A percentile compares a stretch with the other conserved stretches of the same genome.
Evolutionary conservation across 2,888 invertebrate genomes (phyloP).

Genomic region (Rugalucina vietnamica): DNA sequence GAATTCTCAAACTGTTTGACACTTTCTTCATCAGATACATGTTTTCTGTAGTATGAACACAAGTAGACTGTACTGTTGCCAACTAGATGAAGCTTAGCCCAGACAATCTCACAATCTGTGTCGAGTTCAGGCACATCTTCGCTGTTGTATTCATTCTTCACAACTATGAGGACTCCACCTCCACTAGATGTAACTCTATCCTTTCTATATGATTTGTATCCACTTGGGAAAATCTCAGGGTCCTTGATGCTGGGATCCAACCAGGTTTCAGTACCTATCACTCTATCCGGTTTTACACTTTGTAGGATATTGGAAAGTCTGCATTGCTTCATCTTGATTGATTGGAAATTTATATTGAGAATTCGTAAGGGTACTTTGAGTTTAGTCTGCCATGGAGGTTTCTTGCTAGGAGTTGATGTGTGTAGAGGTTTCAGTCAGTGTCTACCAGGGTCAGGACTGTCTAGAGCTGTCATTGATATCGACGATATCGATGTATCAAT

Average conservation of each 20-base stretch:
- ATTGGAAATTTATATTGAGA: conserved; percentile 18
- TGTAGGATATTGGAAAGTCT: not conserved
- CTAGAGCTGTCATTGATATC: too few relatives aligned
- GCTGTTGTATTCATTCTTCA: conserved; percentile 2
- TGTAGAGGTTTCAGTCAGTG: not conserved
- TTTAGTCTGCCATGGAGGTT: not conserved
- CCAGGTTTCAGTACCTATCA: conserved; percentile 27
- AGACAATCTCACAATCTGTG: conserved; percentile 12
- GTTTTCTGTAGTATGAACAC: not conserved
- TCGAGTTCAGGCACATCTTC: conserved; percentile 9
- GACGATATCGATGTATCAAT: too few relatives aligned
- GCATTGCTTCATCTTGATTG: conserved; percentile 5
- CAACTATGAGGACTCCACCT: conserved; percentile 4
- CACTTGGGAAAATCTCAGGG: conserved; percentile 1
- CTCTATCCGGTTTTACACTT: conserved; percentile 8
- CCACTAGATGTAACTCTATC: not conserved
- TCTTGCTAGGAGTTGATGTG: not conserved
- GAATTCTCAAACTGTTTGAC: conserved; percentile 4
- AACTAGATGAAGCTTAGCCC: not conserved
- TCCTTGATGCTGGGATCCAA: not conserved
- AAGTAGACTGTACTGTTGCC: not conserved
- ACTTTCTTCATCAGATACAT: conserved; percentile 9
- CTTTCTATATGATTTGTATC: not conserved
- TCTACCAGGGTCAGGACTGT: not conserved
- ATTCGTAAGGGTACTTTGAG: not conserved